Percentiles rank a stretch among this genome's conserved stretches.
Evolutionary conservation across 2,888 invertebrate genomes (phyloP).

Genomic region (Falcaria lacertinaria): DNA sequence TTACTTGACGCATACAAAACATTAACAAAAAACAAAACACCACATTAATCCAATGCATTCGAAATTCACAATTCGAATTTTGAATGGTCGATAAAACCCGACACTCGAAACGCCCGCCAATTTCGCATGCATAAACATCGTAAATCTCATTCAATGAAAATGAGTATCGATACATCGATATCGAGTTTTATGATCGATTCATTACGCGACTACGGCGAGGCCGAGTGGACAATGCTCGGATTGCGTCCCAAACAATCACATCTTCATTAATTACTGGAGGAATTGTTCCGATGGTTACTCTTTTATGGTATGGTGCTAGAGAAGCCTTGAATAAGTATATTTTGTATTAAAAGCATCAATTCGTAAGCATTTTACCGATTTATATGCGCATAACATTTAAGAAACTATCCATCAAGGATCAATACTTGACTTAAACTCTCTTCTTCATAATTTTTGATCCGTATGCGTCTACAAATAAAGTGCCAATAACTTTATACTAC

Average conservation of each 20-base stretch:
- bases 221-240: conserved; percentile 54
- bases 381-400: too few relatives aligned
- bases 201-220: conserved; percentile 46
- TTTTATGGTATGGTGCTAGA: conserved; percentile 29
- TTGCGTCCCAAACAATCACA: conserved; percentile 33
- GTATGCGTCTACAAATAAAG: too few relatives aligned
- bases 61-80: conserved; percentile 53
- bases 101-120: conserved; percentile 64
- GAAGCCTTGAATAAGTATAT: conserved; percentile 28
- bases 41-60: conserved; percentile 55
- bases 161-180: conserved; percentile 66
- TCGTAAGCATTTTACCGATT: background rate
- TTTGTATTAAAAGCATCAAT: background rate
- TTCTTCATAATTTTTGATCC: too few relatives aligned
- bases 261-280: conserved; percentile 73
- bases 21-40: conserved; percentile 42
- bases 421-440: too few relatives aligned
- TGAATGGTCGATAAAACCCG: conserved; percentile 72
- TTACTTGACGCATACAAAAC: conserved; percentile 38
- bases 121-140: conserved; percentile 69
- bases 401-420: too few relatives aligned
- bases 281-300: conserved; percentile 51
- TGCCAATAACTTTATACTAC: too few relatives aligned
- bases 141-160: conserved; percentile 71
- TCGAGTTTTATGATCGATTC: conserved; percentile 57